A percentile compares a stretch with the other conserved stretches of the same genome.
These are phyloP conservation scores for Alcedo quadribrachys DNA, from an alignment of 2,797 vertebrate species.

Conservation along the genomic window DNA sequence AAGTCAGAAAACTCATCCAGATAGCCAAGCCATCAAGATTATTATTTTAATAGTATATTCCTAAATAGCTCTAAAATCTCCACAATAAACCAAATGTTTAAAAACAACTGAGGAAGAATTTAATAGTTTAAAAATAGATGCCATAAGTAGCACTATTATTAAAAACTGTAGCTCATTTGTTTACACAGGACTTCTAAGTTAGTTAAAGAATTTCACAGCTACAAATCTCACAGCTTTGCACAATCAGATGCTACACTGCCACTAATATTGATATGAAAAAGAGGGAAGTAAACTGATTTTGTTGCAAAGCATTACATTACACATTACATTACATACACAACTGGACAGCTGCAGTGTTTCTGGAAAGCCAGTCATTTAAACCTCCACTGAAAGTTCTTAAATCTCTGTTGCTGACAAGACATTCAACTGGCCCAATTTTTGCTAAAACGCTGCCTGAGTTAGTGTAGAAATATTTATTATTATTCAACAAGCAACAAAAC, in stretches of 20 bases:
- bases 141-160: not conserved
- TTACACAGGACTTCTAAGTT: not conserved
- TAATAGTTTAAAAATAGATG: not conserved
- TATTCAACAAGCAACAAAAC: not conserved
- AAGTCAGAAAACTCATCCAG: not conserved
- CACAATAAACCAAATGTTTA: not conserved
- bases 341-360: not conserved
- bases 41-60: not conserved
- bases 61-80: not conserved
- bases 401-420: slow-evolving; percentile 38
- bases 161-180: not conserved
- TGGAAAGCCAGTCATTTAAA: slow-evolving; percentile 28
- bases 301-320: not conserved
- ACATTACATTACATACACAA: not conserved
- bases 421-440: not conserved
- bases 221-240: not conserved
- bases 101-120: not conserved
- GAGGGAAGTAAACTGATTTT: not conserved
- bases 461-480: not conserved
- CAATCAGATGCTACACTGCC: not conserved
- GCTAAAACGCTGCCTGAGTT: not conserved
- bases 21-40: not conserved
- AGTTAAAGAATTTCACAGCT: not conserved
- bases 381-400: slow-evolving; percentile 14
- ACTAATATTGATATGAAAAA: not conserved